phyloP scores from a whole-genome alignment of 2,797 vertebrate genomes.

The Coregonus sp. region DNA sequence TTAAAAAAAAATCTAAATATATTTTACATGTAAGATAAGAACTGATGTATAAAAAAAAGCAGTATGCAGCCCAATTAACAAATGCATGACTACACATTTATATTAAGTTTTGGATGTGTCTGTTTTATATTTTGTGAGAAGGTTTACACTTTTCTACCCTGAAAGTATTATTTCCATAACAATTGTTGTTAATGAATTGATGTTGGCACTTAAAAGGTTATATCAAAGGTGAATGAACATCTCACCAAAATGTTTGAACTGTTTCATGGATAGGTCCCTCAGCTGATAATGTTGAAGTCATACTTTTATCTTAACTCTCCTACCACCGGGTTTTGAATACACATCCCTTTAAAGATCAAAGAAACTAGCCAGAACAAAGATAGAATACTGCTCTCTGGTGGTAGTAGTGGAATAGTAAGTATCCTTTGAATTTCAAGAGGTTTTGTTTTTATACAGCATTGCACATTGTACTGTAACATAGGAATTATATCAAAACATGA shows the following conservation, averaged over 20 bases:
- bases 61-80: slow-evolving; percentile 79
- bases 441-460: slow-evolving; percentile 80
- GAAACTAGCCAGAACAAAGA: slow-evolving; percentile 62
- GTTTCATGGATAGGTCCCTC: slow-evolving; percentile 46
- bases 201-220: slow-evolving; percentile 55
- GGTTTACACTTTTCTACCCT: slow-evolving; percentile 81
- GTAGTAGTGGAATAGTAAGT: slow-evolving; percentile 69
- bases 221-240: slow-evolving; percentile 58
- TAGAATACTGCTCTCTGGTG: slow-evolving; percentile 72
- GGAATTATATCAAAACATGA: slow-evolving; percentile 79
- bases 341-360: slow-evolving; percentile 66
- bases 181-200: slow-evolving; percentile 69
- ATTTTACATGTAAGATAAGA: slow-evolving; percentile 78
- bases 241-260: slow-evolving; percentile 37
- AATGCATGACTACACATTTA: slow-evolving; percentile 76
- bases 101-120: slow-evolving; percentile 77
- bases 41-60: slow-evolving; percentile 62
- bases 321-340: slow-evolving; percentile 59
- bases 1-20: slow-evolving; percentile 75
- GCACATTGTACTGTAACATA: slow-evolving; percentile 81
- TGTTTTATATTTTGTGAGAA: slow-evolving; percentile 79
- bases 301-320: slow-evolving; percentile 54
- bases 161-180: slow-evolving; percentile 60
- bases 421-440: slow-evolving; percentile 74
- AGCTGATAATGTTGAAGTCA: slow-evolving; percentile 48